These are phyloP conservation scores for Eonycteris spelaea DNA, from an alignment of 2,113 vertebrate genomes.

Conservation along the genomic window DNA sequence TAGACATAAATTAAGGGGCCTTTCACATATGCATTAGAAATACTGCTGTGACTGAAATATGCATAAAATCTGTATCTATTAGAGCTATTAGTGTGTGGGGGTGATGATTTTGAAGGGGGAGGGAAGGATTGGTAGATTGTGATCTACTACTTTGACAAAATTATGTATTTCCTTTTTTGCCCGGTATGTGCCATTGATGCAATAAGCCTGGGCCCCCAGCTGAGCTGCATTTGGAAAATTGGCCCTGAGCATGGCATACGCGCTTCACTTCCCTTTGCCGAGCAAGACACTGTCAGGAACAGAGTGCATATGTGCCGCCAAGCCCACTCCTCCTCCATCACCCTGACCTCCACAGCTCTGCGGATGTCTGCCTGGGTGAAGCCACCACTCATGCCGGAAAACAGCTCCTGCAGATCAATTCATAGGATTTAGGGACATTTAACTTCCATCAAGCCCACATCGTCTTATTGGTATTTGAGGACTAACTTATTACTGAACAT, in stretches of 20 bases:
- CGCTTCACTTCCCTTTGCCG: conserved; percentile 90
- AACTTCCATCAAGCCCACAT: conserved; percentile 81
- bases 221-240: conserved; percentile 94
- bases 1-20: conserved; percentile 92
- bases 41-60: conserved; percentile 94
- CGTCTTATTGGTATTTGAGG: conserved; percentile 79
- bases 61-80: conserved; percentile 89
- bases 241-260: conserved; percentile 93
- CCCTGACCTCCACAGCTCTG: conserved; percentile 82
- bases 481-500: conserved; percentile 74
- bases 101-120: conserved; percentile 82
- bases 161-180: conserved; percentile 85
- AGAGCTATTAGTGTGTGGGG: conserved; percentile 87
- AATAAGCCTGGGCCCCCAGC: conserved; percentile 90
- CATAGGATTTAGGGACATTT: conserved; percentile 85
- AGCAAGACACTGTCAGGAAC: conserved; percentile 85
- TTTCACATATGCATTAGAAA: conserved; percentile 92
- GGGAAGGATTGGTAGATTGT: conserved; percentile 76
- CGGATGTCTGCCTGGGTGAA: conserved; percentile 83
- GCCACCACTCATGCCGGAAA: conserved; percentile 83
- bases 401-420: conserved; percentile 85
- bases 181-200: conserved; percentile 85
- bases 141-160: conserved; percentile 88
- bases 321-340: conserved; percentile 80
- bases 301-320: conserved; percentile 83